These are phyloP conservation scores for Drosophila engyochracea DNA, from an alignment of 2,888 invertebrate species.

Conservation along the genomic window DNA sequence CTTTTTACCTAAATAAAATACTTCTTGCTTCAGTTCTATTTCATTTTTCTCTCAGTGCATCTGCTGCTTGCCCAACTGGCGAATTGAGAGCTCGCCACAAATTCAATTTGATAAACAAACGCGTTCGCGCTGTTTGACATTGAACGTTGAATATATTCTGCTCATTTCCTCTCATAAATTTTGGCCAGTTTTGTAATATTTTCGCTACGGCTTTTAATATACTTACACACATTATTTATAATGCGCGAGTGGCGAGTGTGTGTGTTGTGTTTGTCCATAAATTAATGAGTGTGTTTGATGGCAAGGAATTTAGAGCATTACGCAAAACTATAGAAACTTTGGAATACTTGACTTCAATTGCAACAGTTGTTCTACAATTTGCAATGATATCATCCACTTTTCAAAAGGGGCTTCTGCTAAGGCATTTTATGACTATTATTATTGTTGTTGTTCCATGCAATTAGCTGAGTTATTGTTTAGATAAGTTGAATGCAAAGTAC, in stretches of 20 bases:
- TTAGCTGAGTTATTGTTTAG: constrained; percentile 60
- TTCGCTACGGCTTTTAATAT: constrained; percentile 31
- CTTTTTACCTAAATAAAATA: background rate
- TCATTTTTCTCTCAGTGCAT: constrained; percentile 11
- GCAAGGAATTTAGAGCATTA: constrained; percentile 61
- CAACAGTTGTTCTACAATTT: constrained; percentile 26
- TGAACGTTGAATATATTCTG: constrained; percentile 58
- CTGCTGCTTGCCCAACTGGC: constrained; percentile 5
- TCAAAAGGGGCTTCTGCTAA: constrained; percentile 8
- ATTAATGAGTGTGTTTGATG: constrained; percentile 53
- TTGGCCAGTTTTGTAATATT: constrained; percentile 70
- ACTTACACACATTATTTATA: constrained; percentile 33
- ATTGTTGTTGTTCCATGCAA: constrained; percentile 47
- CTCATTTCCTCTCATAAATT: constrained; percentile 72
- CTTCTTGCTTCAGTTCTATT: background rate
- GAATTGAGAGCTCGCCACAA: constrained; percentile 21
- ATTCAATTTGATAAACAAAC: constrained; percentile 62
- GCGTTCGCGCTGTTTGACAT: constrained; percentile 64
- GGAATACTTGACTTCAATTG: constrained; percentile 27
- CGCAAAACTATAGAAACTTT: constrained; percentile 26
- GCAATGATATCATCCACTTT: constrained; percentile 53
- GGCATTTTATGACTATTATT: constrained; percentile 22
- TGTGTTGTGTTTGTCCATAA: constrained; percentile 33
- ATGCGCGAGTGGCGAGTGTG: constrained; percentile 6
- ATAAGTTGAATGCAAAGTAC: constrained; percentile 44